phyloP scores from a whole-genome alignment of 2,113 vertebrate species.

The Egretta garzetta region DNA sequence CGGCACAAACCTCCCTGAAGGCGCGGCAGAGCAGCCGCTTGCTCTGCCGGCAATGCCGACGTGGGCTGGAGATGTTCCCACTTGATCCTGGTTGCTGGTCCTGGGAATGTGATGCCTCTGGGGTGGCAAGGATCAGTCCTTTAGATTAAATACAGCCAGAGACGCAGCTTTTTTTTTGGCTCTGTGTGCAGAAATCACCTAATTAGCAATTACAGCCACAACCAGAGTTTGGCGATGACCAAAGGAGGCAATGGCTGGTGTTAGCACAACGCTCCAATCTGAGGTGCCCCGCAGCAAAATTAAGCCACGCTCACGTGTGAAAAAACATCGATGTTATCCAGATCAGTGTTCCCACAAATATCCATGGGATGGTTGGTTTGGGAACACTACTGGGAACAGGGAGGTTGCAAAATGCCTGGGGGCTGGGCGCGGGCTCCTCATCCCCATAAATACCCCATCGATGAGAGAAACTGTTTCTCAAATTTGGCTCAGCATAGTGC shows the following conservation, averaged over 20 bases:
- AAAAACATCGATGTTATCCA: accelerated
- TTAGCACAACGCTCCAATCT: not conserved
- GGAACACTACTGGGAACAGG: not conserved
- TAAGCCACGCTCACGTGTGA: accelerated
- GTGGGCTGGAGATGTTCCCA: not conserved
- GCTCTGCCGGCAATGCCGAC: accelerated
- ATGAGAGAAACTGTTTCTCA: not conserved
- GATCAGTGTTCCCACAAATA: not conserved
- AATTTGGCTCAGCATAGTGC: accelerated
- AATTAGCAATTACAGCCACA: not conserved
- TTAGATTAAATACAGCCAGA: too few relatives aligned
- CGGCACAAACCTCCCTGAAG: accelerated
- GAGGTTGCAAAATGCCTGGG: not conserved
- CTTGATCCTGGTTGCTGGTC: not conserved
- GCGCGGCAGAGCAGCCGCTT: not conserved
- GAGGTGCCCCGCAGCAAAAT: not conserved
- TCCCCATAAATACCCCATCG: accelerated
- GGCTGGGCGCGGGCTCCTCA: not conserved
- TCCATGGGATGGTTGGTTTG: not conserved
- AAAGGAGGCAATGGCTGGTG: not conserved
- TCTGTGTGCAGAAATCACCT: not conserved
- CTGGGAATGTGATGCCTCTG: not conserved
- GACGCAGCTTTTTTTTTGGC: accelerated
- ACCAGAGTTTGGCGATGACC: not conserved
- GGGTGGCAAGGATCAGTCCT: not conserved